Conservation (phyloP, 2,888 invertebrate species). For the Branchipolynoe longqiensis region DNA sequence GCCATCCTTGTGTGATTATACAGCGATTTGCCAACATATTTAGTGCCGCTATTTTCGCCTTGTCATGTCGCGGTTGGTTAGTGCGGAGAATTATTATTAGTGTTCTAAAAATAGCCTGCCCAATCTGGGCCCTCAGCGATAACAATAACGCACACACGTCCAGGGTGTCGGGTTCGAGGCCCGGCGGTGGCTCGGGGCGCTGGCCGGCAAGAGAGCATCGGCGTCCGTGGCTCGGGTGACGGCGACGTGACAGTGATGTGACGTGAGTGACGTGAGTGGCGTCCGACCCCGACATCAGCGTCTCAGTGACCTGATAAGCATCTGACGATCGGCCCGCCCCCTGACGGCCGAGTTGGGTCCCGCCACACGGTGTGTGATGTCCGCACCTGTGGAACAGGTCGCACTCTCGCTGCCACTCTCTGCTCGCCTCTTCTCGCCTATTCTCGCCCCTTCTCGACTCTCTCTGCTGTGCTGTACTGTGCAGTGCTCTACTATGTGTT, state of each 20-base stretch:
- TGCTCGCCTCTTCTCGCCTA: neutral
- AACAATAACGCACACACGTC: neutral
- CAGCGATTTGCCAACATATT: no score
- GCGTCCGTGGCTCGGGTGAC: neutral
- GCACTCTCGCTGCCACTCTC: neutral
- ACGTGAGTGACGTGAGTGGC: neutral
- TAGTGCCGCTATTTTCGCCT: no score
- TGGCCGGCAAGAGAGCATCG: conserved; percentile 9
- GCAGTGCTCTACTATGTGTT: neutral
- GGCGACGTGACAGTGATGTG: conserved; percentile 18
- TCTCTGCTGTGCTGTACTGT: neutral
- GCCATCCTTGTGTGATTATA: no score
- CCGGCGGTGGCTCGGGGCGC: neutral
- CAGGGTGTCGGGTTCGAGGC: neutral
- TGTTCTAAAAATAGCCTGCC: no score
- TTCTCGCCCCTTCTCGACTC: neutral
- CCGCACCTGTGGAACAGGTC: neutral
- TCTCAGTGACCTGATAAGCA: conserved; percentile 16
- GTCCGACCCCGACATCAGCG: conserved; percentile 7
- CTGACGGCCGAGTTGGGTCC: neutral
- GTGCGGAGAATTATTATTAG: no score
- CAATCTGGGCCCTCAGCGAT: neutral
- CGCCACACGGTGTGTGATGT: no score
- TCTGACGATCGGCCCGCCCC: conserved; percentile 17
- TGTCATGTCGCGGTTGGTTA: no score